Base-by-base conservation (phyloP, 2,113 vertebrate species). In the Lichenostomus cassidix region DNA sequence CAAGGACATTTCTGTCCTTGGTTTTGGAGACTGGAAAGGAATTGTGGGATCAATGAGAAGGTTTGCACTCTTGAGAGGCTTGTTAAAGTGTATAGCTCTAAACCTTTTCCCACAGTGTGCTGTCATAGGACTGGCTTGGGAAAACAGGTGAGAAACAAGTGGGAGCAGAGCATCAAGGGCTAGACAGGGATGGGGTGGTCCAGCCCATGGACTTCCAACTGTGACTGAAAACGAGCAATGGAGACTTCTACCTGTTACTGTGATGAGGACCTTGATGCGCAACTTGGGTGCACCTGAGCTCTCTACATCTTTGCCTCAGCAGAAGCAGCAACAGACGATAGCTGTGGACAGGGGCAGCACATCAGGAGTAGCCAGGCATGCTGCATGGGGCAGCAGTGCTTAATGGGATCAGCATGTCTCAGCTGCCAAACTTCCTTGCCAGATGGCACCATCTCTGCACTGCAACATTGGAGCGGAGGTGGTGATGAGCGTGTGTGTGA, bases 391-490 rank as follows among this genome's bases (percentile, higher is more conserved):
- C 59, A 46, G 55, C 55, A n/a, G 41, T 3, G 5, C 71, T 53
- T 65, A 7, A 28, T 1, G 4, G 63, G 44, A 49, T 63, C 64
- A 49, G 58, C n/a, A 2, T 5, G 83, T 62, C 67, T 41, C 35
- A 27, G 70, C 70, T 68, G 62, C 82, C 65, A 64, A 27, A 53
- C 58, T 47, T 7, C n/a, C 27, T 39, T 83, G 42, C 59, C 60
- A 37, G 56, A 25, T 73, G 91, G 37, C 76, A 77, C 37, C 0
- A 0, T 22, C 53, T 42, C 2, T 1, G 9, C 53, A 14, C 1
- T 2, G 27, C 44, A 68, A 3, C 29, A 5, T 37, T 76, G 39
- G 3, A 86, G 83, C 0, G 0, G 56, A 74, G 33, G 44, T 1
- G 4, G 53, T 18, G 17, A 52, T 12, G 24, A 44, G 41, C 29